Evolutionary conservation across 2,113 vertebrate species (phyloP).

Genomic region (Pimephales promelas): DNA sequence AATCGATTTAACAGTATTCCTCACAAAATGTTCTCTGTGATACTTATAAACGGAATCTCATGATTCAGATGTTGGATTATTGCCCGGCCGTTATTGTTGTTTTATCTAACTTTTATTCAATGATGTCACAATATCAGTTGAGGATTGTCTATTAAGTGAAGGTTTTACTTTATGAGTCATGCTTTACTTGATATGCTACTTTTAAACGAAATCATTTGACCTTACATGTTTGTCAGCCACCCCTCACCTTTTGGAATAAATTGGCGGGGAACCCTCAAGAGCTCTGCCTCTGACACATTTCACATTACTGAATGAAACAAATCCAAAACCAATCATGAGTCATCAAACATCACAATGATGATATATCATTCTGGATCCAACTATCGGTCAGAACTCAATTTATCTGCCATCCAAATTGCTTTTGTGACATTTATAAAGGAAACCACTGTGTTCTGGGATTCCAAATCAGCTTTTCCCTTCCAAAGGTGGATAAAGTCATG

Average conservation of each 20-base stretch:
- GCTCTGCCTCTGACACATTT: not conserved
- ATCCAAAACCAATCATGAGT: slow-evolving; percentile 21
- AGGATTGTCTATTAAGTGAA: no score
- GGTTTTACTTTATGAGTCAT: not conserved
- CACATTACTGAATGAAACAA: slow-evolving; percentile 17
- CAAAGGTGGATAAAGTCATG: slow-evolving; percentile 13
- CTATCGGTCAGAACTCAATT: not conserved
- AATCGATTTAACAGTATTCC: no score
- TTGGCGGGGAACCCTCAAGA: not conserved
- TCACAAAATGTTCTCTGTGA: no score
- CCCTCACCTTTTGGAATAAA: not conserved
- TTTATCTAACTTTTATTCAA: no score
- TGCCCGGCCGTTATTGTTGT: no score
- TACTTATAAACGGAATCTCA: no score
- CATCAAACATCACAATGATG: slow-evolving; percentile 32
- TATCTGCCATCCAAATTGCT: not conserved
- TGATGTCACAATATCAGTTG: no score
- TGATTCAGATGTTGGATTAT: no score
- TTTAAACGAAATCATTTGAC: not conserved
- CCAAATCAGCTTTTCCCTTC: slow-evolving; percentile 3
- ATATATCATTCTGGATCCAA: slow-evolving; percentile 6
- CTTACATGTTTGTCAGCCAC: not conserved
- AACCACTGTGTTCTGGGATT: not conserved
- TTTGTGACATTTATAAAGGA: slow-evolving; percentile 20
- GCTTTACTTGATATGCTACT: not conserved